Percentiles rank a stretch among this genome's conserved stretches.
Conservation (phyloP, 2,888 invertebrate species). For the Catocala sponsa region DNA sequence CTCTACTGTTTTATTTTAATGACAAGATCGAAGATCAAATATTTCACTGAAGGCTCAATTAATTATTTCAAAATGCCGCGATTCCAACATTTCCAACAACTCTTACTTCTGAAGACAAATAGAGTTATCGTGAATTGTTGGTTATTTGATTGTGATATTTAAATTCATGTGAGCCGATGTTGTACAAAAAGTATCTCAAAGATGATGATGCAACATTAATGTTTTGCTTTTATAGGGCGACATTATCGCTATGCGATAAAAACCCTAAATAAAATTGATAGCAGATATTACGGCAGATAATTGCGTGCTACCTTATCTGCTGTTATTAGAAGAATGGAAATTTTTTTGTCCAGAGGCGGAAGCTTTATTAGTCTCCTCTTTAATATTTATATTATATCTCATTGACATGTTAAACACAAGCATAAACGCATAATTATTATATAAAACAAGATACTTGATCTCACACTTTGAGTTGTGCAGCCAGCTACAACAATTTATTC, state of each 20-base stretch:
- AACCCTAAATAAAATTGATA: conserved; percentile 2
- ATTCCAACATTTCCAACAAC: neutral
- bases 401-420: neutral
- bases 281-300: neutral
- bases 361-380: no score
- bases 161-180: neutral
- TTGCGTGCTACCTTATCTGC: neutral
- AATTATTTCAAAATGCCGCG: neutral
- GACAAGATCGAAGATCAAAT: neutral
- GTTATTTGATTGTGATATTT: neutral
- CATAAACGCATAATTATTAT: neutral
- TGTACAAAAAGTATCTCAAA: neutral
- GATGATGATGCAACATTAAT: neutral
- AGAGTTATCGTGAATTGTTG: neutral
- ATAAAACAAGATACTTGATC: no score
- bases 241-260: conserved; percentile 2
- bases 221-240: conserved; percentile 2
- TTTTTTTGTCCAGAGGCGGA: neutral
- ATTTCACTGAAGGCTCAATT: neutral
- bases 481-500: no score
- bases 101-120: neutral
- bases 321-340: neutral
- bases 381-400: no score
- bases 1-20: neutral
- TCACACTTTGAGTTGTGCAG: no score